phyloP scores from a whole-genome alignment of 1,140 invertebrate species.

The Drosophila equinoxialis region DNA sequence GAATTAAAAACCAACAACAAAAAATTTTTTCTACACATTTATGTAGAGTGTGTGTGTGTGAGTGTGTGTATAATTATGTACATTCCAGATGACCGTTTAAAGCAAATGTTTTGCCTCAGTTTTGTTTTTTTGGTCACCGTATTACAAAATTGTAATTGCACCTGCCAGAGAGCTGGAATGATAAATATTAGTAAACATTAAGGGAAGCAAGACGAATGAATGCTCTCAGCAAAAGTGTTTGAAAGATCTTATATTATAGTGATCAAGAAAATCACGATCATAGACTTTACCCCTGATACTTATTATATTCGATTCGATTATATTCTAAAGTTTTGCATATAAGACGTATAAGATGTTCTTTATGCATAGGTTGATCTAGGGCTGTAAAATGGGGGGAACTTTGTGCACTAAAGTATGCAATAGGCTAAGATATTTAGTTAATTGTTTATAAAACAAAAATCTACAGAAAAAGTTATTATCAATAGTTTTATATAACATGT shows the following conservation, averaged over 20 bases:
- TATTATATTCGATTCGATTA: no score
- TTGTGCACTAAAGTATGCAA: no score
- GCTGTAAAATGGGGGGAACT: no score
- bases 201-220: slow-evolving; percentile 20
- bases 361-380: no score
- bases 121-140: slow-evolving; percentile 48
- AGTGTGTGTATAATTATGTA: slow-evolving; percentile 9
- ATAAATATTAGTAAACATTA: slow-evolving; percentile 22
- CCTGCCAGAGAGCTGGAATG: slow-evolving; percentile 36
- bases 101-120: slow-evolving; percentile 69
- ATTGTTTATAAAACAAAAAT: no score
- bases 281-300: no score
- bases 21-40: slow-evolving; percentile 19
- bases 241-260: not conserved
- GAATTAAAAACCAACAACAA: slow-evolving; percentile 61
- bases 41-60: not conserved
- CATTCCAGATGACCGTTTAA: slow-evolving; percentile 71
- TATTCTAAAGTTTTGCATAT: no score
- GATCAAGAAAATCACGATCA: no score
- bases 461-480: no score
- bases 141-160: slow-evolving; percentile 80
- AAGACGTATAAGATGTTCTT: no score
- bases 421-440: no score
- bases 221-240: slow-evolving; percentile 23
- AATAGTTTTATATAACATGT: no score